Evolutionary conservation across 1,140 invertebrate genomes (phyloP).

Genomic region (Nasonia longicornis): DNA sequence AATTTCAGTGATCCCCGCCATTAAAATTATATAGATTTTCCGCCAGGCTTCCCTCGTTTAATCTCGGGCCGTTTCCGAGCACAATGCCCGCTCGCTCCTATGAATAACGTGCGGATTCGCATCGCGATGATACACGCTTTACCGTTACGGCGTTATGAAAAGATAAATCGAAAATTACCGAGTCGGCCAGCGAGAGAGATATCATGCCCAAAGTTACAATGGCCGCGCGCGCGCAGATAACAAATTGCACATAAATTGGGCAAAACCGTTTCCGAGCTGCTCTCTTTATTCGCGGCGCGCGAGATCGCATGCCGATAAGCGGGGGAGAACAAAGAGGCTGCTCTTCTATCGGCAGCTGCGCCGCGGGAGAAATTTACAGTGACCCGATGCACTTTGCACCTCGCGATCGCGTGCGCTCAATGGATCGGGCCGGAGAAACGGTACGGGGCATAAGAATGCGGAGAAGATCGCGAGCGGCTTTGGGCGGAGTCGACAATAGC

Average conservation of each 20-base stretch:
- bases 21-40: constrained; percentile 27
- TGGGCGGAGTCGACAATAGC: background rate
- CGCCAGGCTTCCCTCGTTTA: background rate
- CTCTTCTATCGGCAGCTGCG: background rate
- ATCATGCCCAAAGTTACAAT: constrained; percentile 21
- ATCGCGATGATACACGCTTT: constrained; percentile 31
- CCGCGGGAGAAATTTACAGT: constrained; percentile 7
- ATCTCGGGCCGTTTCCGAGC: background rate
- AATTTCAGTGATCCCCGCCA: background rate
- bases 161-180: constrained; percentile 30
- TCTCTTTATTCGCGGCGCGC: background rate
- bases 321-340: background rate
- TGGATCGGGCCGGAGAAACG: background rate
- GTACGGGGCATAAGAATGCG: background rate
- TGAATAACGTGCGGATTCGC: constrained; percentile 21
- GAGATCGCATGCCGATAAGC: background rate
- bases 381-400: constrained; percentile 12
- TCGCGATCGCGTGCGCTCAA: background rate
- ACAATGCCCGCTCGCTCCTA: background rate
- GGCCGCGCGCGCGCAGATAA: background rate
- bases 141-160: constrained; percentile 26
- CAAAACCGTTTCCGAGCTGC: constrained; percentile 23
- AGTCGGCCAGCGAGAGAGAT: constrained; percentile 1
- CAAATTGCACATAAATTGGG: constrained; percentile 35
- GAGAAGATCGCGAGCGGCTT: background rate